Evolutionary conservation across 2,888 invertebrate species (phyloP).

Genomic region (Drosophila monieri): DNA sequence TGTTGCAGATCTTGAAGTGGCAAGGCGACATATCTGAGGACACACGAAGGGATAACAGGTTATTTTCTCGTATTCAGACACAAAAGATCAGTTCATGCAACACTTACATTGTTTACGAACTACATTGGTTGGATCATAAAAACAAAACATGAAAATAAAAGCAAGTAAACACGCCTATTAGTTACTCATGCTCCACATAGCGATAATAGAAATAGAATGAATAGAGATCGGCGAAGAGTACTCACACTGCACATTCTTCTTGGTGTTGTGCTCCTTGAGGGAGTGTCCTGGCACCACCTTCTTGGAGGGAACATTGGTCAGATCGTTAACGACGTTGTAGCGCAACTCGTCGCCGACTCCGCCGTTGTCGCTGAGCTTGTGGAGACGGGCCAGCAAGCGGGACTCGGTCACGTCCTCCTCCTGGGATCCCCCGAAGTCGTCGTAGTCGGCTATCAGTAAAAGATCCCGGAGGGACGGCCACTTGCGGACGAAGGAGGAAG

Average conservation of each 20-base stretch:
- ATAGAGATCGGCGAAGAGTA: slow-evolving; percentile 22
- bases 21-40: slow-evolving; percentile 87
- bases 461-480: slow-evolving; percentile 80
- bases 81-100: slow-evolving; percentile 49
- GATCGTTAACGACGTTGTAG: slow-evolving; percentile 41
- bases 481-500: slow-evolving; percentile 60
- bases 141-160: slow-evolving; percentile 48
- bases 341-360: slow-evolving; percentile 43
- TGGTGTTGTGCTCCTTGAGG: slow-evolving; percentile 78
- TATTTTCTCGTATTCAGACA: not conserved
- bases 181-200: slow-evolving; percentile 51
- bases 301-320: slow-evolving; percentile 66
- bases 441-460: slow-evolving; percentile 72
- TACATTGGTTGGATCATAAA: slow-evolving; percentile 42
- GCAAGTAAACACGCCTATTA: slow-evolving; percentile 21
- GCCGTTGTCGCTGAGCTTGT: slow-evolving; percentile 52
- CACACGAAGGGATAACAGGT: not conserved
- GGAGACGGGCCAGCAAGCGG: slow-evolving; percentile 66
- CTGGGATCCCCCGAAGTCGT: slow-evolving; percentile 47
- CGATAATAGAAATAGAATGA: not conserved
- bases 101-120: slow-evolving; percentile 81
- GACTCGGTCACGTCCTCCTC: slow-evolving; percentile 45
- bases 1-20: slow-evolving; percentile 89
- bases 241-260: slow-evolving; percentile 83
- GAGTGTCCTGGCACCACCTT: slow-evolving; percentile 50